Evolutionary conservation across 2,888 invertebrate species (phyloP).

Genomic region (Dastarcus helophoroides): DNA sequence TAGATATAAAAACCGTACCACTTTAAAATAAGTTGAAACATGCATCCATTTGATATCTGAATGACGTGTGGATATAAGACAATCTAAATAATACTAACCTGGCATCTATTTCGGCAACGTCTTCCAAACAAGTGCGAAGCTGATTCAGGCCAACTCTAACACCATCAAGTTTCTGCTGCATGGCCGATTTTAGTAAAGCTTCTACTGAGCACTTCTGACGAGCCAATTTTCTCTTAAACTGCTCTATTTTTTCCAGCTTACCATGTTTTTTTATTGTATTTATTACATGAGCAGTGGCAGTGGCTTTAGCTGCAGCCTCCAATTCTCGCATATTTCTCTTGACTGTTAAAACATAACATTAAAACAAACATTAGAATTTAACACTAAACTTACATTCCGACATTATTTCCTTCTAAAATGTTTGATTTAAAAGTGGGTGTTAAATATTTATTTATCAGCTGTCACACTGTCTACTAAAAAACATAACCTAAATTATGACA

Average conservation of each 20-base stretch:
- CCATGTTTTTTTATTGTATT: constrained; percentile 91
- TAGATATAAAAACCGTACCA: too few species aligned
- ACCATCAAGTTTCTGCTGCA: constrained; percentile 96
- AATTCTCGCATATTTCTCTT: constrained; percentile 57
- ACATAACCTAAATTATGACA: too few species aligned
- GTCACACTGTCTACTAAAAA: too few species aligned
- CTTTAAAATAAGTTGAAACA: too few species aligned
- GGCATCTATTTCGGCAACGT: constrained; percentile 61
- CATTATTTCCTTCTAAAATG: too few species aligned
- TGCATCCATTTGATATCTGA: too few species aligned
- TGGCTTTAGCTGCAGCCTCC: constrained; percentile 65
- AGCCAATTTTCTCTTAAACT: constrained; percentile 61
- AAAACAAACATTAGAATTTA: too few species aligned
- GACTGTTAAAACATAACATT: too few species aligned
- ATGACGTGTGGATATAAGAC: neutral
- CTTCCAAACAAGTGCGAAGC: constrained; percentile 72
- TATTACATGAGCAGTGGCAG: constrained; percentile 74
- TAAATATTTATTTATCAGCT: too few species aligned
- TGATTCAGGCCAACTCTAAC: constrained; percentile 89
- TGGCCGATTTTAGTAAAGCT: constrained; percentile 93
- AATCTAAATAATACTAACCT: constrained; percentile 39
- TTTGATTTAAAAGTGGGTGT: too few species aligned
- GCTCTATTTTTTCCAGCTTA: constrained; percentile 84
- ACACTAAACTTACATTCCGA: too few species aligned
- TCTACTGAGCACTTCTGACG: constrained; percentile 84